These are phyloP conservation scores for Eumerus sabulonum DNA, from an alignment of 2,888 invertebrate species.

Conservation along the genomic window DNA sequence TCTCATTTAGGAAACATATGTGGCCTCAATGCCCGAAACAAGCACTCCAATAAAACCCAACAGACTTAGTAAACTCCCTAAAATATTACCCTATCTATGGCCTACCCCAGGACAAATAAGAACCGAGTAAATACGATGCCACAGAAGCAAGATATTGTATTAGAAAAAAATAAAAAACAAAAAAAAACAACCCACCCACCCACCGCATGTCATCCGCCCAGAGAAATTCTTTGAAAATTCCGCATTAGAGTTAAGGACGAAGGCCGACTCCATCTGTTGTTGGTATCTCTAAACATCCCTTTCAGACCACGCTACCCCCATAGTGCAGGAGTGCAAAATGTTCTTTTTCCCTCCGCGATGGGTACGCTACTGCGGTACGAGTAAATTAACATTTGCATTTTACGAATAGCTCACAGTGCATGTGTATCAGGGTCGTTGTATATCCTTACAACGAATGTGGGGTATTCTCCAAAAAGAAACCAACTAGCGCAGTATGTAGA, in stretches of 20 bases:
- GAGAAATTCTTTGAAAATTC: constrained; percentile 52
- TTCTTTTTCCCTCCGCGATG: neutral
- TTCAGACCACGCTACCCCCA: constrained; percentile 23
- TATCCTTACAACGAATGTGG: constrained; percentile 48
- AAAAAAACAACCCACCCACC: no score
- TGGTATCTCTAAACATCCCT: constrained; percentile 48
- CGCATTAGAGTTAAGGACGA: constrained; percentile 60
- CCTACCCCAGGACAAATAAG: no score
- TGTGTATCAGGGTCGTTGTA: constrained; percentile 51
- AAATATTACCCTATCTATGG: no score
- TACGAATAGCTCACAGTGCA: constrained; percentile 24
- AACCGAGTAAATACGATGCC: no score
- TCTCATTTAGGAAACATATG: no score
- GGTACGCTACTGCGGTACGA: neutral
- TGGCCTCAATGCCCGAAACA: no score
- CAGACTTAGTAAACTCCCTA: no score
- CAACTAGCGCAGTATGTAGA: constrained; percentile 12
- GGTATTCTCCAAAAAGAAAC: constrained; percentile 43
- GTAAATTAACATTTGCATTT: neutral
- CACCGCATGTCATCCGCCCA: no score
- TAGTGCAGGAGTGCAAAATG: neutral
- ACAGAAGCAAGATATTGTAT: no score
- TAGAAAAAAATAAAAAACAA: no score
- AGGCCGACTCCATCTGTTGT: constrained; percentile 57
- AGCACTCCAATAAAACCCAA: no score